Conservation (phyloP, 2,797 vertebrate genomes). For the Ceryle rudis region DNA sequence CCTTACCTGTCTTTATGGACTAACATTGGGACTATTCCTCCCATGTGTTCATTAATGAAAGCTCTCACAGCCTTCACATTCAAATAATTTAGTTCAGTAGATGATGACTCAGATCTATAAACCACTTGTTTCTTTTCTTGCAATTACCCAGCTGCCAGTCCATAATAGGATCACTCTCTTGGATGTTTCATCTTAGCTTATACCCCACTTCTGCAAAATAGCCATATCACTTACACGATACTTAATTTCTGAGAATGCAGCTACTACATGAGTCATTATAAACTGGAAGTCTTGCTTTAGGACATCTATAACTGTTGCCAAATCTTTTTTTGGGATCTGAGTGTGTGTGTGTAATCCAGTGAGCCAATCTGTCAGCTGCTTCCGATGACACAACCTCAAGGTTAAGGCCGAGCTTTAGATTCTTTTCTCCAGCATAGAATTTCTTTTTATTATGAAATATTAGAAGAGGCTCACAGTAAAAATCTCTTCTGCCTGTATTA, state of each 20-base stretch:
- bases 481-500: background rate
- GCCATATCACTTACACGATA: background rate
- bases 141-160: constrained; percentile 32
- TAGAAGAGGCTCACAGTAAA: background rate
- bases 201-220: constrained; percentile 10
- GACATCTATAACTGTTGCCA: background rate
- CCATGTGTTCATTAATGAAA: background rate
- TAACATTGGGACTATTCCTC: background rate
- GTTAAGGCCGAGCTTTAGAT: background rate
- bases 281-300: constrained; percentile 33
- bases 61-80: background rate
- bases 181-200: constrained; percentile 40
- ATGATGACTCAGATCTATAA: constrained; percentile 48
- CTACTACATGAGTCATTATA: constrained; percentile 34
- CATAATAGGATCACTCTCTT: constrained; percentile 27
- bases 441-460: background rate
- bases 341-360: background rate
- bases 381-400: background rate
- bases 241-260: constrained; percentile 33
- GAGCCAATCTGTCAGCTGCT: constrained; percentile 28
- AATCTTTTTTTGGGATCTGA: background rate
- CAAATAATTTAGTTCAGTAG: constrained; percentile 29
- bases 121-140: constrained; percentile 25
- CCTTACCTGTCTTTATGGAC: background rate
- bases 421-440: background rate